Conservation (phyloP, 2,888 invertebrate species). For the Mechanitis mazaeus region DNA sequence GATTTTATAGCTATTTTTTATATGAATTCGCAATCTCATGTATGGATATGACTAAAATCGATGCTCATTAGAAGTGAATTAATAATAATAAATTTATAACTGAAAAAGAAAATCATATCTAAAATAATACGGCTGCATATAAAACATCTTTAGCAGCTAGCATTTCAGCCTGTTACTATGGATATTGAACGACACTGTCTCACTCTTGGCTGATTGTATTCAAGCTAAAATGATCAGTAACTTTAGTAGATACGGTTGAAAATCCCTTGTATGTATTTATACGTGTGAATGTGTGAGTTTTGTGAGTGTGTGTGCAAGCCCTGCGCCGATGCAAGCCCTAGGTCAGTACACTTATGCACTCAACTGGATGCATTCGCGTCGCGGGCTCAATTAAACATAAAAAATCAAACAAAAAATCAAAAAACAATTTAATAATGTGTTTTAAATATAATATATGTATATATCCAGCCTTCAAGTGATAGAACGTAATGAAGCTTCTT, state of each 20-base stretch:
- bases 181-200: conserved; percentile 31
- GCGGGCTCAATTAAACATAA: conserved; percentile 28
- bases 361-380: conserved; percentile 39
- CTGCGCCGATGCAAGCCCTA: conserved; percentile 47
- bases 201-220: conserved; percentile 11
- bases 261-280: background rate
- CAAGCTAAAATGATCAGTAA: conserved; percentile 14
- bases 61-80: no score
- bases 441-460: conserved; percentile 8
- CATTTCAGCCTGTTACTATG: conserved; percentile 19
- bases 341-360: conserved; percentile 48
- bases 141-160: no score
- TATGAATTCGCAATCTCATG: no score
- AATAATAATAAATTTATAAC: no score
- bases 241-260: conserved; percentile 13
- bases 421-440: conserved; percentile 21
- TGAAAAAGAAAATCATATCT: no score
- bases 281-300: conserved; percentile 25
- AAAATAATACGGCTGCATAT: no score
- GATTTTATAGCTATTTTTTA: no score
- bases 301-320: conserved; percentile 35
- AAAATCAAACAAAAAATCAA: conserved; percentile 31
- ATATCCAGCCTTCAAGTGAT: conserved; percentile 4
- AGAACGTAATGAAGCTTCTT: conserved; percentile 32
- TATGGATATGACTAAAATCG: no score